Evolutionary conservation across 2,888 invertebrate genomes (phyloP).

Genomic region (Fragum fragum): DNA sequence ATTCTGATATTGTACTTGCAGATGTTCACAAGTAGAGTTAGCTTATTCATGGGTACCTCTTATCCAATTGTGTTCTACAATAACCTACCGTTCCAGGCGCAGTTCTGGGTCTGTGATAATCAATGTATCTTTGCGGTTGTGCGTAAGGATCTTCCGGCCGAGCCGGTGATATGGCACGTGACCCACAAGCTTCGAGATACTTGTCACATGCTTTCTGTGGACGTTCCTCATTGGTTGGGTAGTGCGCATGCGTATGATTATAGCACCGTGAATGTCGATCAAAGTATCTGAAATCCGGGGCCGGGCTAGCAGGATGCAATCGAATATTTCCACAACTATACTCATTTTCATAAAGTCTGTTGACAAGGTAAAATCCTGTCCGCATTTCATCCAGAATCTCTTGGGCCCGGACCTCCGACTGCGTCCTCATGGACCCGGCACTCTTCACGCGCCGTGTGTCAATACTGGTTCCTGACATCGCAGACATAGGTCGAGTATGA

Average conservation of each 20-base stretch:
- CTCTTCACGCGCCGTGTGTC: conserved; percentile 61
- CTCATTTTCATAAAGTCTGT: conserved; percentile 72
- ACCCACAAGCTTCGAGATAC: conserved; percentile 56
- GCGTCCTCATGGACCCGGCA: conserved; percentile 64
- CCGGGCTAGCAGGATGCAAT: conserved; percentile 72
- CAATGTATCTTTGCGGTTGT: conserved; percentile 73
- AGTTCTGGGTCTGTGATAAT: conserved; percentile 77
- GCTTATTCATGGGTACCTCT: too few species aligned
- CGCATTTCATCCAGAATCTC: conserved; percentile 59
- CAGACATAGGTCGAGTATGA: conserved; percentile 50
- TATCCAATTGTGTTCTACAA: background rate
- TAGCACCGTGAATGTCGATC: conserved; percentile 79
- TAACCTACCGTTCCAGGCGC: conserved; percentile 74
- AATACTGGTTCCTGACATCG: conserved; percentile 42
- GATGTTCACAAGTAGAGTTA: too few species aligned
- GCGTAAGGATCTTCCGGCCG: conserved; percentile 57
- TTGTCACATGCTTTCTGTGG: conserved; percentile 74
- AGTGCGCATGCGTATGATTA: conserved; percentile 74
- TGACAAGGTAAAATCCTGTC: conserved; percentile 74
- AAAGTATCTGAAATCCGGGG: conserved; percentile 75
- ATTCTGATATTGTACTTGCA: too few species aligned
- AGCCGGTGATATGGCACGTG: conserved; percentile 61
- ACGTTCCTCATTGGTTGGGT: conserved; percentile 63
- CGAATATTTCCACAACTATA: conserved; percentile 54
- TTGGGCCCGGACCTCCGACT: conserved; percentile 42